Percentiles rank a stretch among this genome's conserved stretches.
Conservation (phyloP, 2,888 invertebrate species). For the Patella pellucida region DNA sequence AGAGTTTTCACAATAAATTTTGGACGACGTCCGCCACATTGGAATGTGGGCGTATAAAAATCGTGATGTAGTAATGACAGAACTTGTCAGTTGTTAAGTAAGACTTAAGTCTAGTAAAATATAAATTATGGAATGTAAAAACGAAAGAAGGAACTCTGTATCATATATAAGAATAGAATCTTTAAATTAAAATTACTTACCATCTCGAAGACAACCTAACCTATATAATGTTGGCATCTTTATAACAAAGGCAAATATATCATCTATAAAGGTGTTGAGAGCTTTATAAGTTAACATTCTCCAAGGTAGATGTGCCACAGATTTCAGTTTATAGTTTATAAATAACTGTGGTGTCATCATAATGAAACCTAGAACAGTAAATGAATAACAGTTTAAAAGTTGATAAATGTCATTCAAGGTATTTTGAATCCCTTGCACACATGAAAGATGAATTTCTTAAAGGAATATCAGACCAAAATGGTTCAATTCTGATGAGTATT, state of each 20-base stretch:
- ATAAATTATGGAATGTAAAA: too few species aligned
- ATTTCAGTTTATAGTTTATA: conserved; percentile 99
- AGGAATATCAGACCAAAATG: too few species aligned
- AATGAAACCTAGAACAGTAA: conserved; percentile 83
- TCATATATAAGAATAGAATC: background rate
- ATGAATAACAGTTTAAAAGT: background rate
- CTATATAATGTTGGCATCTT: conserved; percentile 99
- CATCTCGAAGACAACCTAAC: conserved; percentile 97
- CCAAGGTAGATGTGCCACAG: conserved; percentile 99
- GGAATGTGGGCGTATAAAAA: too few species aligned
- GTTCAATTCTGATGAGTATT: too few species aligned
- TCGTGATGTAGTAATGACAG: too few species aligned
- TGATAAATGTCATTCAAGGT: too few species aligned
- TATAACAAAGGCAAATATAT: conserved; percentile 99
- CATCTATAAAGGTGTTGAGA: conserved; percentile 99
- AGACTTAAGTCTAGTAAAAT: too few species aligned
- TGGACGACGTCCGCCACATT: too few species aligned
- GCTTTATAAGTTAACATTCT: conserved; percentile 99
- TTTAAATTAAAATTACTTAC: conserved; percentile 73
- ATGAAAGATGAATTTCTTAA: too few species aligned
- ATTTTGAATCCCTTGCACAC: too few species aligned
- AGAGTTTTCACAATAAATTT: too few species aligned
- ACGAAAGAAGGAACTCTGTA: background rate
- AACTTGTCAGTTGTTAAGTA: too few species aligned
- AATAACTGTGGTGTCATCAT: conserved; percentile 99